phyloP scores from a whole-genome alignment of 2,797 vertebrate genomes.

The Cyprinodon diabolis region DNA sequence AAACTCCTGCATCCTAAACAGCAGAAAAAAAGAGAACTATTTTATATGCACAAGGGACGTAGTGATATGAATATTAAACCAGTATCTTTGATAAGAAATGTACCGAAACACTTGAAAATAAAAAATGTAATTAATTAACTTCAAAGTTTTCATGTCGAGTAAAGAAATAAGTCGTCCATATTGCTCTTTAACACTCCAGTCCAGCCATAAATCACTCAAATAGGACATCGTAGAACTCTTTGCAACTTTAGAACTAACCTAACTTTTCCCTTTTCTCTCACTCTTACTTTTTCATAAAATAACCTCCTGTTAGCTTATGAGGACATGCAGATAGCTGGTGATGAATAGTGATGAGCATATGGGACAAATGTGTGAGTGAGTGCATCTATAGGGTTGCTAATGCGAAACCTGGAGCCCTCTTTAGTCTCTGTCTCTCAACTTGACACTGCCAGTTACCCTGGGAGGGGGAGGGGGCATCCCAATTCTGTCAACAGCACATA shows the following conservation, averaged over 20 bases:
- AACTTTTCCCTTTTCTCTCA: slow-evolving; percentile 1
- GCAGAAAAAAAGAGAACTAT: no score
- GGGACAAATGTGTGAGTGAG: slow-evolving; percentile 42
- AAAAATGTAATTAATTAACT: no score
- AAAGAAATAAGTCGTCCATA: not conserved
- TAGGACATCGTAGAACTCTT: not conserved
- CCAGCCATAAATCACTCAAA: not conserved
- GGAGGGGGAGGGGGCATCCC: slow-evolving; percentile 71
- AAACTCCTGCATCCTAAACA: no score
- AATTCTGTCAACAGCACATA: slow-evolving; percentile 68
- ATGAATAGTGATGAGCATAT: slow-evolving; percentile 75
- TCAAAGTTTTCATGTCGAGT: not conserved
- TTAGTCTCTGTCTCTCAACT: slow-evolving; percentile 44
- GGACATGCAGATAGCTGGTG: slow-evolving; percentile 54
- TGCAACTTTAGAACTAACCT: slow-evolving; percentile 29
- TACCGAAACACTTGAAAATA: no score
- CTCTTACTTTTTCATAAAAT: slow-evolving; percentile 15
- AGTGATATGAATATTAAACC: no score
- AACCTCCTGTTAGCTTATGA: slow-evolving; percentile 46
- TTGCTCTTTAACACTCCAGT: not conserved
- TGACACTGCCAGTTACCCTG: slow-evolving; percentile 48
- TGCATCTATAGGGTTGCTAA: slow-evolving; percentile 29
- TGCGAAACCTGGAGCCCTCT: slow-evolving; percentile 41
- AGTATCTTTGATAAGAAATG: no score
- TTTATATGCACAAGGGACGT: no score